These are phyloP conservation scores for Metopolophium dirhodum DNA, from an alignment of 1,140 invertebrate genomes.

Conservation along the genomic window DNA sequence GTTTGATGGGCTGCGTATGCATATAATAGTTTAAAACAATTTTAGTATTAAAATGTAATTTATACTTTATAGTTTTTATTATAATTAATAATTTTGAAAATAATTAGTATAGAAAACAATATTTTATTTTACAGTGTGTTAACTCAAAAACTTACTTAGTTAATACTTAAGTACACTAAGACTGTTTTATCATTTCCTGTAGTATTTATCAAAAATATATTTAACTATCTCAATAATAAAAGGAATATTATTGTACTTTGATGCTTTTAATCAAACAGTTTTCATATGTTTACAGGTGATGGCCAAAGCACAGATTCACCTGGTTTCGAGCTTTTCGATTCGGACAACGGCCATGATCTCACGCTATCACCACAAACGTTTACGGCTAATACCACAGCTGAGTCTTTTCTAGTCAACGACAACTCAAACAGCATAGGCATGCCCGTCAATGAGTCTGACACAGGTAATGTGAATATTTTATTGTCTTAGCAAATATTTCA, in stretches of 20 bases:
- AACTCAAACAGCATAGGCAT: slow-evolving; percentile 73
- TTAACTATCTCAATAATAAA: too few relatives aligned
- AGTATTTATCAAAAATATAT: too few relatives aligned
- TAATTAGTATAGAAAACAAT: neutral
- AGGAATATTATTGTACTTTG: too few relatives aligned
- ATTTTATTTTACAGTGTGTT: neutral
- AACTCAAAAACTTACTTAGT: neutral
- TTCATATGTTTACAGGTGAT: slow-evolving; percentile 9
- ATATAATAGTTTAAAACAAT: neutral
- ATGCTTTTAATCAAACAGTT: too few relatives aligned
- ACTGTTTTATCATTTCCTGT: too few relatives aligned
- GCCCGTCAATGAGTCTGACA: slow-evolving; percentile 66
- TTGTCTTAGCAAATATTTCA: neutral
- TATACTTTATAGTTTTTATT: neutral
- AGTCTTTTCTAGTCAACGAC: slow-evolving; percentile 69
- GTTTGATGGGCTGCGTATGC: neutral
- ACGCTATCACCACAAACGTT: slow-evolving; percentile 75
- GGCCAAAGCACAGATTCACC: slow-evolving; percentile 59
- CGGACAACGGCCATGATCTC: slow-evolving; percentile 73
- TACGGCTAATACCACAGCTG: slow-evolving; percentile 67
- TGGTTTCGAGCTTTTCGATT: slow-evolving; percentile 74
- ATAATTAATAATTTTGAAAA: neutral
- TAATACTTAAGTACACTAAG: too few relatives aligned
- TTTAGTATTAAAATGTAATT: neutral
- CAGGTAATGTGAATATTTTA: slow-evolving; percentile 62